These are phyloP conservation scores for Sciurus vulgaris DNA, from an alignment of 2,797 vertebrate species.

Conservation along the genomic window DNA sequence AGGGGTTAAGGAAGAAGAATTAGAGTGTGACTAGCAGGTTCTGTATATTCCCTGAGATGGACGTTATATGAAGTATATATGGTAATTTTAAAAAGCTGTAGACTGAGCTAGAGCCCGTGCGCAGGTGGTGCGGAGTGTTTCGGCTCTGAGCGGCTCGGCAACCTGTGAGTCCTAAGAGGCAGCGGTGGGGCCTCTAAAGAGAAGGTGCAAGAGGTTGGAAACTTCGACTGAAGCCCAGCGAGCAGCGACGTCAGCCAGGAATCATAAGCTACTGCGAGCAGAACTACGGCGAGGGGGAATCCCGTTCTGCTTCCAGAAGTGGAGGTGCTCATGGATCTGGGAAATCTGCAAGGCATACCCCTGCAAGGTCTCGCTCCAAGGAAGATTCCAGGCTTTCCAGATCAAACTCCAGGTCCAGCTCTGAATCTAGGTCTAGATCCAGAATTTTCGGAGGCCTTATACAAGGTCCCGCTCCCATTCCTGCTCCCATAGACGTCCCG, in stretches of 20 bases:
- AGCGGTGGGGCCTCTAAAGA: conserved; percentile 59
- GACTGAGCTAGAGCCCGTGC: conserved; percentile 59
- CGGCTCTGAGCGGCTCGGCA: background rate
- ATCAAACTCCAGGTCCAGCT: too few relatives aligned
- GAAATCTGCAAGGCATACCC: too few relatives aligned
- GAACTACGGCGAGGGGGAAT: conserved; percentile 91
- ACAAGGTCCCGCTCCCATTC: too few relatives aligned
- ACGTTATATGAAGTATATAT: background rate
- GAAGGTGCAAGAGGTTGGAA: conserved; percentile 59
- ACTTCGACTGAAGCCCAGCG: conserved; percentile 69
- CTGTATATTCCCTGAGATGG: background rate
- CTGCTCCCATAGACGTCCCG: too few relatives aligned
- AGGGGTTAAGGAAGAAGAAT: background rate
- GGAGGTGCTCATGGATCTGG: too few relatives aligned
- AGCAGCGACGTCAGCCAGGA: conserved; percentile 59
- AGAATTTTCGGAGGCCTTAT: too few relatives aligned
- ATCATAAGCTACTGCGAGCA: conserved; percentile 94
- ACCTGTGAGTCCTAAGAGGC: background rate
- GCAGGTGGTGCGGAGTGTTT: conserved; percentile 56
- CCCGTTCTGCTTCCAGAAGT: too few relatives aligned
- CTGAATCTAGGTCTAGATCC: too few relatives aligned
- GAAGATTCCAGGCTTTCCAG: too few relatives aligned
- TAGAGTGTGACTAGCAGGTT: background rate
- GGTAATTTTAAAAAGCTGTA: background rate
- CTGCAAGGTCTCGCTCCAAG: too few relatives aligned